phyloP scores from a whole-genome alignment of 2,797 vertebrate genomes.

The Lophotriccus pileatus region DNA sequence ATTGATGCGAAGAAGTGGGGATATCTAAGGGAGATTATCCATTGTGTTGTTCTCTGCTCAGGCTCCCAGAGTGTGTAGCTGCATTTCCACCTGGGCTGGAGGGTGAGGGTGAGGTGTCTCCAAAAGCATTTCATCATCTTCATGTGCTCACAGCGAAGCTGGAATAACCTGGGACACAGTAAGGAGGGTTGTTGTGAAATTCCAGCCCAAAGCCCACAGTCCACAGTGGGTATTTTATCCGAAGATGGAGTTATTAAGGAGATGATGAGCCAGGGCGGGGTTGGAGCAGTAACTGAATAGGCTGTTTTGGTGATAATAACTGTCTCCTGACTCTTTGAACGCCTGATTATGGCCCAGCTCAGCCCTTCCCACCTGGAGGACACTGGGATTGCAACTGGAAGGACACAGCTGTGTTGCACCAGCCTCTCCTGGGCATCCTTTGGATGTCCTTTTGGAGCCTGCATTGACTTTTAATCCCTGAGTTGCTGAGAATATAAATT shows the following conservation, averaged over 20 bases:
- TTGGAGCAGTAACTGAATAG: neutral
- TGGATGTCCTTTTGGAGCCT: neutral
- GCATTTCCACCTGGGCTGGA: neutral
- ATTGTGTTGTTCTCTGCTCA: neutral
- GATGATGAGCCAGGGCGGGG: accelerated
- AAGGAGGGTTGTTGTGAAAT: neutral
- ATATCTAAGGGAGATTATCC: neutral
- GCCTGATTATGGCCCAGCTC: neutral
- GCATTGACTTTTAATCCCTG: neutral
- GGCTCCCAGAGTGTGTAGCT: neutral
- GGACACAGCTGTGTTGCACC: neutral
- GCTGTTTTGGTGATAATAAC: neutral
- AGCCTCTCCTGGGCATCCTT: neutral
- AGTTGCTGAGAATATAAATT: neutral
- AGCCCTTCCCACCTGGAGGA: neutral
- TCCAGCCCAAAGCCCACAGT: no score
- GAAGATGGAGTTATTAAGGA: neutral
- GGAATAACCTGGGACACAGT: neutral
- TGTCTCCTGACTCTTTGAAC: neutral
- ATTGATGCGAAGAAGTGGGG: neutral
- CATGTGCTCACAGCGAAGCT: neutral
- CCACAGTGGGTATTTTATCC: no score
- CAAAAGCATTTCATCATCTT: neutral
- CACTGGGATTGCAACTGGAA: neutral
- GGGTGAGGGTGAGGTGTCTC: neutral